Conservation (phyloP, 2,797 vertebrate genomes). For the Gallinago nigripennis region DNA sequence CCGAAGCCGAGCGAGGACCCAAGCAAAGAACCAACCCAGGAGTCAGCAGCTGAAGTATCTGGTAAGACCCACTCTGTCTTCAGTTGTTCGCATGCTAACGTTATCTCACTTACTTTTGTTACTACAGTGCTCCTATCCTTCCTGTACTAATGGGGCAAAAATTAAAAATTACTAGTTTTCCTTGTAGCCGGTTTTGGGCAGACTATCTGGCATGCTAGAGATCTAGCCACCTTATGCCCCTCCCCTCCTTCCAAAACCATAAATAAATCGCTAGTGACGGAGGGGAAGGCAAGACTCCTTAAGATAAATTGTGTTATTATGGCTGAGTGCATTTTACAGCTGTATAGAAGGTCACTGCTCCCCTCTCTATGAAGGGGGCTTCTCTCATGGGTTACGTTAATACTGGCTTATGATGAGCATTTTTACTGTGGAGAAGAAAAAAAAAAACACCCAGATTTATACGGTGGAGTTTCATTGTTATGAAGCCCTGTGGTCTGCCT, state of each 20-base stretch:
- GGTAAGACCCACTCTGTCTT: conserved; percentile 16
- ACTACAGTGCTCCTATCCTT: neutral
- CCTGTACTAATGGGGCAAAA: neutral
- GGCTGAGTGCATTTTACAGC: neutral
- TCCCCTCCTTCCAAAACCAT: neutral
- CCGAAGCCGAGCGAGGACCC: neutral
- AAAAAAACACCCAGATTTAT: neutral
- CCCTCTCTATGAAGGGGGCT: neutral
- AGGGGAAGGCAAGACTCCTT: neutral
- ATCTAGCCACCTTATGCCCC: neutral
- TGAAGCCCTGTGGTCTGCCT: neutral
- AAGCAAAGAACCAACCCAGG: neutral
- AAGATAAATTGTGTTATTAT: neutral
- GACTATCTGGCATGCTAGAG: neutral
- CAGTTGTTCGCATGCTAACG: neutral
- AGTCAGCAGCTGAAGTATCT: neutral
- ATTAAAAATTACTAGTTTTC: neutral
- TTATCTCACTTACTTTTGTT: neutral
- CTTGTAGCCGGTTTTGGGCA: neutral
- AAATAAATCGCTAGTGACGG: neutral
- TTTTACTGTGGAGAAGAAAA: neutral
- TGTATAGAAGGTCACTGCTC: neutral
- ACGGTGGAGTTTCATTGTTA: neutral
- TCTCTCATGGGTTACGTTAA: neutral
- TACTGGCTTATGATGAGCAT: neutral